Percentiles rank a stretch among this genome's conserved stretches.
Evolutionary conservation across 2,113 vertebrate species (phyloP).

Genomic region (Lepus americanus): DNA sequence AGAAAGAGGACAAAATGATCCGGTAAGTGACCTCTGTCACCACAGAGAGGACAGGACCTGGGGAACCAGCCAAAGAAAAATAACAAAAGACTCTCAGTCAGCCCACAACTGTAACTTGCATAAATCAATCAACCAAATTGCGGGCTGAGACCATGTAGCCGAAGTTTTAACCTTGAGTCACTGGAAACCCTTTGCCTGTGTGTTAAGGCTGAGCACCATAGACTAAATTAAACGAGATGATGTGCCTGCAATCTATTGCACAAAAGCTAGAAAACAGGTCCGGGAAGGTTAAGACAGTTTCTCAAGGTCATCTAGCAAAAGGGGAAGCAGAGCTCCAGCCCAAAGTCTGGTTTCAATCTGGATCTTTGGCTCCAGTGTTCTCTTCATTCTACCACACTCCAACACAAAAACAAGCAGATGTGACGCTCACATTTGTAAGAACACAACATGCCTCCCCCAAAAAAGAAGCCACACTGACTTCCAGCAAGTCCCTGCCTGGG

Average conservation of each 20-base stretch:
- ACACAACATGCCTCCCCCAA: background rate
- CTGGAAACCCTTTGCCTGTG: background rate
- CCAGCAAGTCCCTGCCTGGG: slow-evolving; percentile 26
- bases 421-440: background rate
- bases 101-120: background rate
- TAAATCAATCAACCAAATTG: background rate
- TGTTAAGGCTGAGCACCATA: background rate
- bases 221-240: background rate
- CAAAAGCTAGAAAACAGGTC: background rate
- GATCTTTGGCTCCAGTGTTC: background rate
- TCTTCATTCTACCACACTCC: background rate
- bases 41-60: background rate
- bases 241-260: background rate
- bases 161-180: background rate
- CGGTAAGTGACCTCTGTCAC: background rate
- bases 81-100: background rate
- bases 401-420: slow-evolving; percentile 6
- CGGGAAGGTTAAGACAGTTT: background rate
- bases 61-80: background rate
- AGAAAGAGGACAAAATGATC: slow-evolving; percentile 13
- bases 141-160: background rate
- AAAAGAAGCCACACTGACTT: background rate
- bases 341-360: slow-evolving; percentile 13
- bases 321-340: background rate
- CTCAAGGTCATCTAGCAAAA: background rate